Conservation (phyloP, 2,888 invertebrate genomes). For the Mesoligia furuncula region DNA sequence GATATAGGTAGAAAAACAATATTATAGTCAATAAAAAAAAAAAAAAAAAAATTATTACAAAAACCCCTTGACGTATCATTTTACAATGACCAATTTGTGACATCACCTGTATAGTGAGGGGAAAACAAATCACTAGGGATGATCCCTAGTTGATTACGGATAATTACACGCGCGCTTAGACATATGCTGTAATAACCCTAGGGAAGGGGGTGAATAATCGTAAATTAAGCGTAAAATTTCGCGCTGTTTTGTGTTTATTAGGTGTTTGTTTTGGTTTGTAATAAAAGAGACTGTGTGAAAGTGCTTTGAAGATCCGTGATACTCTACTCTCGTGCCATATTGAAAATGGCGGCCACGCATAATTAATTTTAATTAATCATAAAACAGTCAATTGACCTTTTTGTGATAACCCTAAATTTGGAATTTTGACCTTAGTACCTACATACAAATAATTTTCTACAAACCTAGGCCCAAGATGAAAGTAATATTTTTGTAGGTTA, state of each 20-base stretch:
- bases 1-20: background rate
- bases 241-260: background rate
- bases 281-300: background rate
- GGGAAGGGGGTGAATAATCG: slow-evolving; percentile 50
- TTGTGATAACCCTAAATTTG: too few relatives aligned
- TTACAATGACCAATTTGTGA: slow-evolving; percentile 55
- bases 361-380: too few relatives aligned
- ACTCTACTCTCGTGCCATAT: too few relatives aligned
- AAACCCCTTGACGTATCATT: slow-evolving; percentile 14
- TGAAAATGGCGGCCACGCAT: too few relatives aligned
- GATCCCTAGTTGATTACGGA: slow-evolving; percentile 53
- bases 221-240: slow-evolving; percentile 65
- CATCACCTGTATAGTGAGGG: slow-evolving; percentile 50
- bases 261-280: background rate
- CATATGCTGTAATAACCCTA: slow-evolving; percentile 63
- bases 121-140: slow-evolving; percentile 55
- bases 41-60: background rate
- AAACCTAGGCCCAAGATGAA: too few relatives aligned
- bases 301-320: too few relatives aligned
- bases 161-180: slow-evolving; percentile 60
- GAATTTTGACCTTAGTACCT: too few relatives aligned
- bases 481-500: too few relatives aligned
- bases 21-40: background rate
- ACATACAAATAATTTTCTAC: too few relatives aligned
- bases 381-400: too few relatives aligned